These are phyloP conservation scores for Dicycla oo DNA, from an alignment of 2,888 invertebrate species.

Conservation along the genomic window DNA sequence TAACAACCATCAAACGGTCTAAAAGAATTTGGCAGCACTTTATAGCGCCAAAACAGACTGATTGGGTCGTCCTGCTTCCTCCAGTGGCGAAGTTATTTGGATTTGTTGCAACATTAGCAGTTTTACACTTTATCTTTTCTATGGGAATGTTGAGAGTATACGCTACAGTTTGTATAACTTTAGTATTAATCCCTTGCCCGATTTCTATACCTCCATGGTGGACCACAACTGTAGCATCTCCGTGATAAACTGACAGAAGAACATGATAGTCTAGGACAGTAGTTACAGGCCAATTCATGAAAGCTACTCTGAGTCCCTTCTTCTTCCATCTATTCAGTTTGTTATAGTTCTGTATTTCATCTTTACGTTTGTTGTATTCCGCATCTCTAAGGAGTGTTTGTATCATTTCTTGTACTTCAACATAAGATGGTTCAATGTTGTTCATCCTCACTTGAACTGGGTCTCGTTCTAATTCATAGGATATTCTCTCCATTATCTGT, in stretches of 20 bases:
- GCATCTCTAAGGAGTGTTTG: constrained; percentile 74
- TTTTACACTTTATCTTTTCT: constrained; percentile 92
- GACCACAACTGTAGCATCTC: constrained; percentile 93
- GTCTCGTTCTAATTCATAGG: constrained; percentile 89
- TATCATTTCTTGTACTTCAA: constrained; percentile 80
- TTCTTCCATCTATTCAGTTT: constrained; percentile 94
- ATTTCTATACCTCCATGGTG: constrained; percentile 94
- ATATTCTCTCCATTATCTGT: constrained; percentile 92
- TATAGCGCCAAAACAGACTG: constrained; percentile 75
- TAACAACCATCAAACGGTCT: constrained; percentile 85
- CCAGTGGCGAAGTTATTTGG: constrained; percentile 93
- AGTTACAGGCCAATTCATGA: constrained; percentile 92
- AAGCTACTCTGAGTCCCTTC: constrained; percentile 92
- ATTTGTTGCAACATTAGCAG: constrained; percentile 90
- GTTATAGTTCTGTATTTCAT: constrained; percentile 91
- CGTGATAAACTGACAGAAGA: constrained; percentile 92
- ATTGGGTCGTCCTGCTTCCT: constrained; percentile 88
- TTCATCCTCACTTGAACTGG: constrained; percentile 87
- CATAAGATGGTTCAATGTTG: constrained; percentile 80
- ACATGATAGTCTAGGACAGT: constrained; percentile 89
- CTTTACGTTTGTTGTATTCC: constrained; percentile 90
- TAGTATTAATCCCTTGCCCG: constrained; percentile 95
- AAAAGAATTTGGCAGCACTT: constrained; percentile 89
- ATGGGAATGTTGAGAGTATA: constrained; percentile 92
- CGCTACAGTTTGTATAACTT: constrained; percentile 92